These are phyloP conservation scores for Palloptera scutellata DNA, from an alignment of 2,888 invertebrate species.

Conservation along the genomic window DNA sequence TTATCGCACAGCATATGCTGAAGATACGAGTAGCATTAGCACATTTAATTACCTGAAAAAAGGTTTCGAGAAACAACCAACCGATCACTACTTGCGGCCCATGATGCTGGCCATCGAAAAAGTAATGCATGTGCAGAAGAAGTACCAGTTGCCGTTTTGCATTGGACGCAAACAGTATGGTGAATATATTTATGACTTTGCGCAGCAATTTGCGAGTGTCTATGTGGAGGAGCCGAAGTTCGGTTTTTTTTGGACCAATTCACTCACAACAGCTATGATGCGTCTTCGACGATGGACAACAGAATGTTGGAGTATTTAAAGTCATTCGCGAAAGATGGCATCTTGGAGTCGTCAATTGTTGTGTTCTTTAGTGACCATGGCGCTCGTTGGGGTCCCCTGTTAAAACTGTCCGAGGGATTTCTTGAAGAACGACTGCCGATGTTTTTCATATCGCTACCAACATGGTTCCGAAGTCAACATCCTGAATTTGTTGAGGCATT, in stretches of 20 bases:
- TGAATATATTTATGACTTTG: conserved; percentile 74
- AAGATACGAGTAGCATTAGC: conserved; percentile 68
- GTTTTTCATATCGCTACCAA: conserved; percentile 74
- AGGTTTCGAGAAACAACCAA: conserved; percentile 78
- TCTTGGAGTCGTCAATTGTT: conserved; percentile 72
- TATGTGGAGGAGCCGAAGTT: conserved; percentile 72
- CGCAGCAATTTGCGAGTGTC: conserved; percentile 71
- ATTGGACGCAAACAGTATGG: conserved; percentile 70
- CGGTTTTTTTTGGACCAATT: conserved; percentile 81
- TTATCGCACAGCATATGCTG: conserved; percentile 81
- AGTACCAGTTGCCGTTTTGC: conserved; percentile 67
- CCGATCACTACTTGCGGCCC: conserved; percentile 82
- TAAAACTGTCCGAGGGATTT: conserved; percentile 74
- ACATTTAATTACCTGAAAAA: conserved; percentile 73
- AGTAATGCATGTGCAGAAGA: conserved; percentile 63
- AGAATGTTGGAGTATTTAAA: conserved; percentile 70
- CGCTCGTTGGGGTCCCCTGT: conserved; percentile 74
- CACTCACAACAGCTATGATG: conserved; percentile 73
- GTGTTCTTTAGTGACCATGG: conserved; percentile 83
- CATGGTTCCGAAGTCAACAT: conserved; percentile 68
- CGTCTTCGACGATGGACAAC: conserved; percentile 72
- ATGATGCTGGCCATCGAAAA: conserved; percentile 74
- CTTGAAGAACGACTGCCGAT: conserved; percentile 81
- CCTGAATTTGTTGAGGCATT: conserved; percentile 67
- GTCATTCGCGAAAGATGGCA: conserved; percentile 67